Percentiles rank a stretch among this genome's conserved stretches.
Conservation (phyloP, 2,113 vertebrate species). For the Melanerpes formicivorus region DNA sequence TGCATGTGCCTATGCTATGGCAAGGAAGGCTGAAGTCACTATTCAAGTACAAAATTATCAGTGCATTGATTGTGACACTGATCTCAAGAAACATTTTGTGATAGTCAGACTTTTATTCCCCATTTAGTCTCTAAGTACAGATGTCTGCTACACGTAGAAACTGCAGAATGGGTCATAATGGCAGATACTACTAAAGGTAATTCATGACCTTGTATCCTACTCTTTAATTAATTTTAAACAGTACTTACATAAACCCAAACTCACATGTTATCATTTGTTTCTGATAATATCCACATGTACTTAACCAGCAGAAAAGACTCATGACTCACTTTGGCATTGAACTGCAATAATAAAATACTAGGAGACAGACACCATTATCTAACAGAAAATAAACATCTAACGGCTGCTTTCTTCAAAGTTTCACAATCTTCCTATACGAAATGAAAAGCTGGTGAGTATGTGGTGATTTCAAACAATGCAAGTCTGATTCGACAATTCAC, state of each 20-base stretch:
- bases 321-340: neutral
- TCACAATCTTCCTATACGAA: neutral
- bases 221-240: neutral
- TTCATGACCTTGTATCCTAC: neutral
- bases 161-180: neutral
- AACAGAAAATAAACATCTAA: neutral
- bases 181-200: neutral
- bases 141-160: neutral
- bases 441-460: neutral
- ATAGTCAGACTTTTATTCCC: neutral
- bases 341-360: neutral
- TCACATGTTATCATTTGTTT: neutral
- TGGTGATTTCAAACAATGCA: neutral
- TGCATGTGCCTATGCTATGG: neutral
- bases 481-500: slow-evolving; percentile 42
- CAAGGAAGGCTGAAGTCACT: neutral
- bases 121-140: neutral
- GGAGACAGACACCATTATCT: neutral
- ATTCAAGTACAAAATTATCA: neutral
- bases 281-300: neutral
- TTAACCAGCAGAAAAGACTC: neutral
- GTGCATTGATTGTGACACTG: neutral
- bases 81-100: neutral
- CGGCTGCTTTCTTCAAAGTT: neutral
- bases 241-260: neutral